Evolutionary conservation across 1,140 invertebrate species (phyloP).

Genomic region (Dreissena polymorpha): DNA sequence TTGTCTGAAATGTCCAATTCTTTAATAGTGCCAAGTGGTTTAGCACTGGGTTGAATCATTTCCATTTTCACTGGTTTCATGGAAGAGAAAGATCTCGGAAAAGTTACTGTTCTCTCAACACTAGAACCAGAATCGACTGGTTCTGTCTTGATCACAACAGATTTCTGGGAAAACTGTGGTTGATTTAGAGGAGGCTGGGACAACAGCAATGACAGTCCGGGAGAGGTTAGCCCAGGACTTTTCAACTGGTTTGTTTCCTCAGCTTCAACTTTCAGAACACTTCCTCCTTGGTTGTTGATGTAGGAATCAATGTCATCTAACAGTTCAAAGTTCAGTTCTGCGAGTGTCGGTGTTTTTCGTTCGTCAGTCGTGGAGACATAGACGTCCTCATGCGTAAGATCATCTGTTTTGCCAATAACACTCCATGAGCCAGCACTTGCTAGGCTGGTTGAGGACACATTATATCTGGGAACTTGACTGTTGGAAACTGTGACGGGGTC

Average conservation of each 20-base stretch:
- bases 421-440: too few species aligned
- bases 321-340: slow-evolving; percentile 87
- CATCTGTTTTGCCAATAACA: too few species aligned
- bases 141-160: slow-evolving; percentile 30
- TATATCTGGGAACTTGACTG: not conserved
- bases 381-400: too few species aligned
- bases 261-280: slow-evolving; percentile 7
- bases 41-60: not conserved
- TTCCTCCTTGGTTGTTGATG: slow-evolving; percentile 25
- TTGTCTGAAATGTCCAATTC: slow-evolving; percentile 49
- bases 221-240: too few species aligned
- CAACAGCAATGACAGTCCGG: not conserved
- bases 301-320: slow-evolving; percentile 81
- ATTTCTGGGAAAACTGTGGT: not conserved
- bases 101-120: not conserved
- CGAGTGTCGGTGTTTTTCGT: slow-evolving; percentile 87
- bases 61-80: slow-evolving; percentile 31
- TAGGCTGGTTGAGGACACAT: not conserved
- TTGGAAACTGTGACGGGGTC: not conserved
- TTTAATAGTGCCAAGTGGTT: slow-evolving; percentile 14
- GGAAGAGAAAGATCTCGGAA: slow-evolving; percentile 9
- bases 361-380: not conserved
- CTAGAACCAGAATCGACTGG: not conserved
- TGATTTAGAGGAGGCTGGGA: not conserved
- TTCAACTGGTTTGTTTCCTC: not conserved